Evolutionary conservation across 1,140 invertebrate species (phyloP).

Genomic region (Trachymyrmex septentrionalis): DNA sequence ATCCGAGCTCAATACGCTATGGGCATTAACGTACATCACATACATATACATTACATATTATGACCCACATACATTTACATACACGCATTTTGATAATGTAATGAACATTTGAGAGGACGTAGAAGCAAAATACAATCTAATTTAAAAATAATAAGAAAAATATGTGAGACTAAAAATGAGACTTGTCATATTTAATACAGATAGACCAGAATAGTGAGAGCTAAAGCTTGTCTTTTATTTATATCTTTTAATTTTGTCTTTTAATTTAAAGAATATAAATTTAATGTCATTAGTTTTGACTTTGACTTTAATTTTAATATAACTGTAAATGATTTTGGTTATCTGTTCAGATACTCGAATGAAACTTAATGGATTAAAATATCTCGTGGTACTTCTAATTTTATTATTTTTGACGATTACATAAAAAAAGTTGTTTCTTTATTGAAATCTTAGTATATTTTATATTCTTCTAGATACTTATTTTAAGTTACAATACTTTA

Average conservation of each 20-base stretch:
- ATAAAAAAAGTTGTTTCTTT: not conserved
- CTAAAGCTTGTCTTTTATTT: not conserved
- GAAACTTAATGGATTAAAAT: too few relatives aligned
- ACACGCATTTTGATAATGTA: not conserved
- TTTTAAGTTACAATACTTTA: not conserved
- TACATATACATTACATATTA: not conserved
- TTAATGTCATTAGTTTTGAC: slow-evolving; percentile 37
- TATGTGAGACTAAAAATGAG: not conserved
- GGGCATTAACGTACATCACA: not conserved
- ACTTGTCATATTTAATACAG: too few relatives aligned
- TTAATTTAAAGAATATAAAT: slow-evolving; percentile 18
- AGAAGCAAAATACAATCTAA: not conserved
- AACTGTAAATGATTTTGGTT: too few relatives aligned
- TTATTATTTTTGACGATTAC: slow-evolving; percentile 10
- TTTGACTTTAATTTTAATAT: not conserved
- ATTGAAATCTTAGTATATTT: not conserved
- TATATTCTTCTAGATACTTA: not conserved
- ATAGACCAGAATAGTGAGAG: not conserved
- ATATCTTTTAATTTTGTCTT: not conserved
- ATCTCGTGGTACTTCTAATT: not conserved
- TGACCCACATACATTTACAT: not conserved
- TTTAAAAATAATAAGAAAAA: not conserved
- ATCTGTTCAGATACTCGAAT: too few relatives aligned
- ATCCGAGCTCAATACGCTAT: not conserved
- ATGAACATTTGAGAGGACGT: not conserved